These are phyloP conservation scores for Diploscapter pachys DNA, from an alignment of 1,140 invertebrate species.

Conservation along the genomic window DNA sequence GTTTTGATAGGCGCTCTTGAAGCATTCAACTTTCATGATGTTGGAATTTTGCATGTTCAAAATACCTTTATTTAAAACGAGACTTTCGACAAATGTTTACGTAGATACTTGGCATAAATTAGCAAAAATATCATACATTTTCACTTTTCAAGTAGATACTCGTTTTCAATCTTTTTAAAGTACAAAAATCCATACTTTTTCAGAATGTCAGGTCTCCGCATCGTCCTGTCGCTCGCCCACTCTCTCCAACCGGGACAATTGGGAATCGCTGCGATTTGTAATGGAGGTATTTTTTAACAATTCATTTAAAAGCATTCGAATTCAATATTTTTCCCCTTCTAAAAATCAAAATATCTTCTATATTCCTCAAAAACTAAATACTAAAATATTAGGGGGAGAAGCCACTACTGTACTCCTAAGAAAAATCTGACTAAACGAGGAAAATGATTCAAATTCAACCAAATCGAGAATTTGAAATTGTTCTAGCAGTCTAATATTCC, in stretches of 20 bases:
- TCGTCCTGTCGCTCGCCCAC: slow-evolving; percentile 84
- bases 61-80: too few species aligned
- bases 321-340: too few species aligned
- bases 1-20: too few species aligned
- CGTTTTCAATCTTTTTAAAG: not conserved
- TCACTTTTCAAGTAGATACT: slow-evolving; percentile 9
- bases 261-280: slow-evolving; percentile 85
- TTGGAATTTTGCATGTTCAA: too few species aligned
- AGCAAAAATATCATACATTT: not conserved
- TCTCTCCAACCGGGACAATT: slow-evolving; percentile 81
- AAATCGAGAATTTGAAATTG: not conserved
- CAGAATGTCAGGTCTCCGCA: slow-evolving; percentile 92
- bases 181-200: slow-evolving; percentile 3
- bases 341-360: too few species aligned
- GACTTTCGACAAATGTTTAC: too few species aligned
- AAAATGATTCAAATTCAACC: not conserved
- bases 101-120: too few species aligned
- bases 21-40: too few species aligned
- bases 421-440: slow-evolving; percentile 10
- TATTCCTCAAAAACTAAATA: too few species aligned
- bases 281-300: not conserved
- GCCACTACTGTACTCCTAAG: slow-evolving; percentile 80
- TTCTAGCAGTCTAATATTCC: too few species aligned
- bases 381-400: slow-evolving; percentile 70
- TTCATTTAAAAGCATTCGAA: too few species aligned